Evolutionary conservation across 1,140 invertebrate species (phyloP), one percentile per base, ranked within the genome.

Genomic region (Odontomachus brunneus): DNA sequence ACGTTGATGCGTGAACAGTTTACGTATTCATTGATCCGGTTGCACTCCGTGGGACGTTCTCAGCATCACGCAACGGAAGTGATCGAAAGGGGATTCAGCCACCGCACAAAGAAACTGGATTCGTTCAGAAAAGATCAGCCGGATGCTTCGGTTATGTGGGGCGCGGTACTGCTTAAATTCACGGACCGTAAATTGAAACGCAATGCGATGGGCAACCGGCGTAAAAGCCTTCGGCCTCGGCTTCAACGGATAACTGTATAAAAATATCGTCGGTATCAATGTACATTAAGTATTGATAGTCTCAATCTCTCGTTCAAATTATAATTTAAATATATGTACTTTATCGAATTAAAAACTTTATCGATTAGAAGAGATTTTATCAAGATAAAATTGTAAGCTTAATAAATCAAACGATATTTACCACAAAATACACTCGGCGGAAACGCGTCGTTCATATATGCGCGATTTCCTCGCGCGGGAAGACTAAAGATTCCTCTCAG

Each of bases 111-210:
- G 19, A 67, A 76, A 22, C 22, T 44, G 33, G 53, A 87, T 76
- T 72, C 83, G 65, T 63, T 51, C 63, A 59, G 38, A 57, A 87
- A 69, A 44, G 69, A 55, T 62, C 14, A 84, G 73, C 69, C 60
- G 78, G 76, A 89, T 87, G 84, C 62, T 48, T 19, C n/a, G 75
- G 63, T 38, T 89, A 89, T 89, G 86, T 89, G 88, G 88, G 85
- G 33, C 88, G 89, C 88, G 67, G 59, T 89, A 88, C 85, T 85
- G 59, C 85, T 87, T 60, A 78, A 89, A 89, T 89, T 81, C 88
- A 89, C 83, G 60, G 72, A 89, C 83, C 88, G 88, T 89, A 85
- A 89, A 85, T 75, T 81, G 86, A 88, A 85, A 86, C 83, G 83
- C 82, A 82, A 85, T 71, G 76, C 82, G 76, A 89, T 84, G 87